Evolutionary conservation across 2,797 vertebrate genomes (phyloP).

Genomic region (Perodicticus potto): DNA sequence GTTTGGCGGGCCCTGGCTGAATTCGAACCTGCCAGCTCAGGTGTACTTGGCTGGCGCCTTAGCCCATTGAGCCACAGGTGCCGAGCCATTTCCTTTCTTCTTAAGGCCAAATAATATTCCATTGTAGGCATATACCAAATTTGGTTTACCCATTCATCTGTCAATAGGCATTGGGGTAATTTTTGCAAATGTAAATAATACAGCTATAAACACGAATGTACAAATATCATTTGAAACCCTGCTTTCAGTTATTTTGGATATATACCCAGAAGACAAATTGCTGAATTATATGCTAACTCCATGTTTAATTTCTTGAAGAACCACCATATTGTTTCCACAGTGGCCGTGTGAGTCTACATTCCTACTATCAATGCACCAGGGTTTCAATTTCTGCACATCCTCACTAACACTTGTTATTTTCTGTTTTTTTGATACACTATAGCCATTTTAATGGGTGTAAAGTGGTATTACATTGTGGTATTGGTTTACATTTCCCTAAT

Average conservation of each 20-base stretch:
- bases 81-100: background rate
- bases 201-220: background rate
- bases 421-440: background rate
- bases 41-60: too few relatives aligned
- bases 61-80: too few relatives aligned
- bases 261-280: background rate
- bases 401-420: background rate
- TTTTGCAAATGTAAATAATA: background rate
- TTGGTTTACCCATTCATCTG: slow-evolving; percentile 3
- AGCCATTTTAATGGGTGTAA: background rate
- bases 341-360: background rate
- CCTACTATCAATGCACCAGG: background rate
- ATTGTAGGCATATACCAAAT: background rate
- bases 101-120: background rate
- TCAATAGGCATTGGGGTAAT: background rate
- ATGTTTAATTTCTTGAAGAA: background rate
- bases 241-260: background rate
- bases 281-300: background rate
- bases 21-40: too few relatives aligned
- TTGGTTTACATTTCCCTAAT: slow-evolving; percentile 1
- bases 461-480: background rate
- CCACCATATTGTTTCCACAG: background rate
- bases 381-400: background rate
- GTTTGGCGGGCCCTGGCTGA: too few relatives aligned
- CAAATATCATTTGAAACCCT: background rate